Conservation (phyloP, 2,888 invertebrate genomes). For the Thymelicus sylvestris region DNA sequence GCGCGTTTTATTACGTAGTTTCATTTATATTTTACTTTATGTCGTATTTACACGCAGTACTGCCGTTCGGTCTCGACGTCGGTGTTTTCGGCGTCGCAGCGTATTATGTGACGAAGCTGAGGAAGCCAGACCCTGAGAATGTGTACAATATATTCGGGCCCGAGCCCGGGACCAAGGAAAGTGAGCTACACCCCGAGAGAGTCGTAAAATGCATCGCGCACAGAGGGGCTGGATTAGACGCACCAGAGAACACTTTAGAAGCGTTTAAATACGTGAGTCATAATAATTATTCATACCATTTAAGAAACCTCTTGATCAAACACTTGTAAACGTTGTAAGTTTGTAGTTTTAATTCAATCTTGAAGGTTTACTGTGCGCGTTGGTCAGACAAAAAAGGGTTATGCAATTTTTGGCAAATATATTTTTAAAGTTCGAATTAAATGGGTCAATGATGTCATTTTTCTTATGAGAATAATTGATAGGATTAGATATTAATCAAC, state of each 20-base stretch:
- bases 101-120: conserved; percentile 67
- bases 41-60: conserved; percentile 66
- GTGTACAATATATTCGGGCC: conserved; percentile 83
- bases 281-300: neutral
- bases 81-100: conserved; percentile 65
- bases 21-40: conserved; percentile 58
- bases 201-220: conserved; percentile 88
- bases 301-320: conserved; percentile 2
- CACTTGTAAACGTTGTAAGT: neutral
- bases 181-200: conserved; percentile 68
- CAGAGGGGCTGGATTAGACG: conserved; percentile 90
- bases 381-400: conserved; percentile 21
- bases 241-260: conserved; percentile 91
- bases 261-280: conserved; percentile 88
- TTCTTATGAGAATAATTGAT: too few relatives aligned
- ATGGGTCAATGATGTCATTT: neutral
- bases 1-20: conserved; percentile 56
- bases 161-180: conserved; percentile 72
- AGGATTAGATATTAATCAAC: too few relatives aligned
- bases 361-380: neutral
- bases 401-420: conserved; percentile 31
- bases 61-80: conserved; percentile 72
- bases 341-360: neutral
- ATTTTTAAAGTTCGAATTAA: neutral
- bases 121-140: conserved; percentile 67